Evolutionary conservation across 2,113 vertebrate genomes (phyloP).

Genomic region (Nesoenas mayeri): DNA sequence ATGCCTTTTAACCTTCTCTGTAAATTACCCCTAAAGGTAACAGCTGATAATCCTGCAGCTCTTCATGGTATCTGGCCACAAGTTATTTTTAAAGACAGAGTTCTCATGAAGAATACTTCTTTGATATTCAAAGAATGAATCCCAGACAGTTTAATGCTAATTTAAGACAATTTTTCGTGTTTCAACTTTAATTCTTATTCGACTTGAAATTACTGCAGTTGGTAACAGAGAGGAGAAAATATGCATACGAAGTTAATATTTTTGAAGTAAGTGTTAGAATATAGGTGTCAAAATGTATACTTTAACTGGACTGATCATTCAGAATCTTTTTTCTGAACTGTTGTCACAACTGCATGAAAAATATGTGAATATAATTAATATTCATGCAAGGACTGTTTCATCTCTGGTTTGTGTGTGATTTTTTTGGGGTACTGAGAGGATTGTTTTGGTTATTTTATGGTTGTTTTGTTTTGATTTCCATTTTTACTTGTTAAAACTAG

Average conservation of each 20-base stretch:
- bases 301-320: neutral
- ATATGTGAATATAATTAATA: neutral
- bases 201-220: neutral
- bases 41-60: neutral
- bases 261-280: neutral
- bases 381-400: neutral
- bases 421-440: neutral
- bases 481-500: neutral
- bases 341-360: neutral
- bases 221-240: neutral
- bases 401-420: neutral
- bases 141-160: neutral
- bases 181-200: neutral
- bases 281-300: neutral
- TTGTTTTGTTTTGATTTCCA: neutral
- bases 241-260: neutral
- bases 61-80: neutral
- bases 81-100: neutral
- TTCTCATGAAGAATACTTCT: neutral
- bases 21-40: neutral
- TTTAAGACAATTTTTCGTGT: neutral
- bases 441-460: neutral
- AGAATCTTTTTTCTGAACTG: neutral
- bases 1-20: neutral
- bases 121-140: neutral